Percentiles rank a stretch among this genome's conserved stretches.
Conservation (phyloP, 2,888 invertebrate genomes). For the Lasioglossum pauxillum region DNA sequence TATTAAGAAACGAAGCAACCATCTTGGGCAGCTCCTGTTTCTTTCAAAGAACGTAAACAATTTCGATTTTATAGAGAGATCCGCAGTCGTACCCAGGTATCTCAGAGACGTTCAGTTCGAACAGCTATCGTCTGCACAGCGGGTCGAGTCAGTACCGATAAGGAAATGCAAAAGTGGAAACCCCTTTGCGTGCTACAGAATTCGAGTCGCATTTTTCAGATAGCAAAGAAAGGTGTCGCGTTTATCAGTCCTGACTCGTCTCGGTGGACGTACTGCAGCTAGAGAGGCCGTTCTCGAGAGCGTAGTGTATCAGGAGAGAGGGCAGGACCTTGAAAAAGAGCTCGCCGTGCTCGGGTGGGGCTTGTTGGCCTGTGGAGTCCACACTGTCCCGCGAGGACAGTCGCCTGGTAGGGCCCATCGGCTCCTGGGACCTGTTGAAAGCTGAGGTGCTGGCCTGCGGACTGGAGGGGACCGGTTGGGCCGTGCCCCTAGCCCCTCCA, state of each 20-base stretch:
- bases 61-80: neutral
- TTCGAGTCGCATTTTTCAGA: neutral
- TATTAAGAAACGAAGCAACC: neutral
- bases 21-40: neutral
- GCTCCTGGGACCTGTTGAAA: constrained; percentile 82
- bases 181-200: neutral
- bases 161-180: neutral
- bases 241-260: neutral
- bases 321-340: constrained; percentile 86
- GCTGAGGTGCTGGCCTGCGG: constrained; percentile 81
- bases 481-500: constrained; percentile 67
- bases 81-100: neutral
- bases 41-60: neutral
- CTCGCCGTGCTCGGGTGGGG: constrained; percentile 86
- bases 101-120: neutral
- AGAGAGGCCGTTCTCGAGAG: neutral
- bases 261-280: neutral
- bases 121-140: neutral
- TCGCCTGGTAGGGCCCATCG: constrained; percentile 70
- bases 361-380: constrained; percentile 80
- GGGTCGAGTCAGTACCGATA: neutral
- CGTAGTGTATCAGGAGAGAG: constrained; percentile 68
- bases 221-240: neutral
- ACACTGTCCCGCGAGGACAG: constrained; percentile 77
- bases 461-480: constrained; percentile 70